Evolutionary conservation across 2,888 invertebrate species (phyloP).

Genomic region (Troglohyphantes excavatus): DNA sequence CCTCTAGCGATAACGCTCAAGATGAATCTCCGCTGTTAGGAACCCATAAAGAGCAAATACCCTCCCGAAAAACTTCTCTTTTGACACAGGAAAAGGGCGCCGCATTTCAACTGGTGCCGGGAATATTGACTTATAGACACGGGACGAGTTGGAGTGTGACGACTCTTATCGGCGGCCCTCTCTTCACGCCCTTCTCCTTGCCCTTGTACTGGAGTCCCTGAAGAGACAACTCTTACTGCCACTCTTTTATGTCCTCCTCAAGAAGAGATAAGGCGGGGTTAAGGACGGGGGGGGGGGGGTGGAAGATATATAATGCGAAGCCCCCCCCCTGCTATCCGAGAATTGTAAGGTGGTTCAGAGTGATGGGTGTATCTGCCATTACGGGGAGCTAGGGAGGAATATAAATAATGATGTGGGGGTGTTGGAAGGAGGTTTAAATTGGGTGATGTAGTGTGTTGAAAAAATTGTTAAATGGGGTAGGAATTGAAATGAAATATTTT

Average conservation of each 20-base stretch:
- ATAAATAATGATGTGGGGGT: no score
- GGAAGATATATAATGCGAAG: slow-evolving; percentile 23
- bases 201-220: slow-evolving; percentile 20
- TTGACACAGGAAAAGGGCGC: not conserved
- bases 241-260: slow-evolving; percentile 50
- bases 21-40: slow-evolving; percentile 12
- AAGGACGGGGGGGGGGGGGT: not conserved
- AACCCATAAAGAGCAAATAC: slow-evolving; percentile 33
- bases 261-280: slow-evolving; percentile 45
- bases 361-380: slow-evolving; percentile 12
- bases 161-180: slow-evolving; percentile 35
- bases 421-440: no score
- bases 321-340: not conserved
- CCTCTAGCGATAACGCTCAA: not conserved
- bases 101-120: slow-evolving; percentile 16
- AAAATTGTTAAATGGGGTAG: no score
- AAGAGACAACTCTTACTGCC: slow-evolving; percentile 44
- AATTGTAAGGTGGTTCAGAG: not conserved
- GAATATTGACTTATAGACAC: slow-evolving; percentile 58
- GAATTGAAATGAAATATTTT: no score
- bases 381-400: no score
- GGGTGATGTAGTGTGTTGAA: no score
- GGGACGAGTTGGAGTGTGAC: slow-evolving; percentile 43
- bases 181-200: no score
- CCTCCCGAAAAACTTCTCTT: not conserved